Evolutionary conservation across 2,888 invertebrate species (phyloP), one percentile per base, ranked within the genome.

Genomic region (Scaptomyza caliginosa): DNA sequence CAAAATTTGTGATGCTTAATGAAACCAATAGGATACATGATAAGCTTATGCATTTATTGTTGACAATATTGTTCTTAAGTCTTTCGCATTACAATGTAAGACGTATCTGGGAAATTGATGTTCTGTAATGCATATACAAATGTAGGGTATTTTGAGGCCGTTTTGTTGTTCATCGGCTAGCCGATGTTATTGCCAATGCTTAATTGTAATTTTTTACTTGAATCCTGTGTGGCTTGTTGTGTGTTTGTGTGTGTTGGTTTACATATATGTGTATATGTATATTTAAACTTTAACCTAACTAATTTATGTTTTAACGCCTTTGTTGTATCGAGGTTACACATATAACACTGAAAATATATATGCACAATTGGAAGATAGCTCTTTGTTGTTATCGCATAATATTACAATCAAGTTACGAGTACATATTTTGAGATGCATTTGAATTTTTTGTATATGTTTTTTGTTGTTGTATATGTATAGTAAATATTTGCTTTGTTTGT

Each of bases 351-450:
- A 71, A 77, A 80, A 74, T n/a, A n/a, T n/a, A 81, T 83, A 83
- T 86, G 81, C 86, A 86, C 83, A 86, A 78, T 78, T 74, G 83
- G 78, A 72, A 86, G 78, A 83, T 80, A 83, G 84, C 78, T 86
- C 81, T 83, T 86, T 80, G 74, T 83, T 83, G 77, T 67, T 71
- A 60, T 71, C 51, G 70, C 52, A 48, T 49, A 38, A 39, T 65
- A 69, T 70, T 70, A 59, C 38, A 71, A 66, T 60, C 43, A 74
- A 62, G 59, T 34, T 67, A 56, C 54, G 62, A 62, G 48, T 62
- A 34, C 8, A 34, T 34, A 56, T 54, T 23, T 49, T 45, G 17
- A 42, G 40, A 58, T 46, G 57, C 39, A 38, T 70, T 54, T n/a
- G n/a, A n/a, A 38, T 50, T 21, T 28, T n/a, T 45, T 46, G 49